A percentile compares a stretch with the other conserved stretches of the same genome.
Conservation (phyloP, 2,888 invertebrate genomes). For the Lissonota sp. region DNA sequence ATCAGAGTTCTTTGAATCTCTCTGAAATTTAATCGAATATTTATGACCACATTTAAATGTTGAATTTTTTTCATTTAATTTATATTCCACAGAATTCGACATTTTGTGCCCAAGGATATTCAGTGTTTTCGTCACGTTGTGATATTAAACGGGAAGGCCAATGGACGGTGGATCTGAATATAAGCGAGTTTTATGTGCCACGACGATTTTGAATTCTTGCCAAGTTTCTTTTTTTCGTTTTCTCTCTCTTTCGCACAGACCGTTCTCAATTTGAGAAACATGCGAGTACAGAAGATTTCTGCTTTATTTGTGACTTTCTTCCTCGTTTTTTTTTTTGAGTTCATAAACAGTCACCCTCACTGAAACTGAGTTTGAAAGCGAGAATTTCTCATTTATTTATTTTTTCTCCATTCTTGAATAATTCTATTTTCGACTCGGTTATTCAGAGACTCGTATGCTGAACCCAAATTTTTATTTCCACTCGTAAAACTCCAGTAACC, state of each 20-base stretch:
- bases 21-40: too few relatives aligned
- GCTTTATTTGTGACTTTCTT: background rate
- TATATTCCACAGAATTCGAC: background rate
- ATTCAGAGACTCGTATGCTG: background rate
- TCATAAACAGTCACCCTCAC: conserved; percentile 4
- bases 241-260: too few relatives aligned
- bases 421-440: background rate
- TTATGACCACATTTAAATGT: too few relatives aligned
- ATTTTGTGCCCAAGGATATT: conserved; percentile 4
- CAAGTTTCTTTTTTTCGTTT: conserved; percentile 27
- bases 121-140: conserved; percentile 38
- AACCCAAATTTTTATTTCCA: background rate
- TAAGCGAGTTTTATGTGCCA: conserved; percentile 36
- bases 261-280: conserved; percentile 14
- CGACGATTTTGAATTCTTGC: conserved; percentile 30
- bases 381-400: background rate
- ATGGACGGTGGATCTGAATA: conserved; percentile 6
- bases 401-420: background rate
- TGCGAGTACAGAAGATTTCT: background rate
- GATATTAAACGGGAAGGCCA: conserved; percentile 11
- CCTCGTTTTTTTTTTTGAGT: background rate
- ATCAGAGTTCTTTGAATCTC: too few relatives aligned
- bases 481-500: too few relatives aligned
- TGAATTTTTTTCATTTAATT: too few relatives aligned
- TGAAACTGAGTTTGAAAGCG: too few relatives aligned